Base-by-base conservation (phyloP, 2,888 invertebrate genomes). In the Lithodes maja region DNA sequence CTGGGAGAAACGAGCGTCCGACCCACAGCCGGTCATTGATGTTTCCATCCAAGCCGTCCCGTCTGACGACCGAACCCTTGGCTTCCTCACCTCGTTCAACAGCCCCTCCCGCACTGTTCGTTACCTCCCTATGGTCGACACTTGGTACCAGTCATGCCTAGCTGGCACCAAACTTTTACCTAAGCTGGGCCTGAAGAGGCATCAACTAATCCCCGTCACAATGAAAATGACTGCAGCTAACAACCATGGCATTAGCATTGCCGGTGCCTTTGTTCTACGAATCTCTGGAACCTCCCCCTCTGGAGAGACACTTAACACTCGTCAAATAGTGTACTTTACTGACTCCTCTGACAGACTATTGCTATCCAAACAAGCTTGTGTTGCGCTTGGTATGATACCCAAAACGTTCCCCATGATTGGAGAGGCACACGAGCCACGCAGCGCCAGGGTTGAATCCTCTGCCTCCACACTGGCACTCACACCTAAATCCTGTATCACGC, bases 381-480 rank as follows among this genome's bases (percentile, higher is more conserved):
- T 71, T 78, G 79, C 82, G 3, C 84, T 88, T 12, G 78, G 71
- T 5, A 84, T 85, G n/a, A 88, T 85, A 52, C 86, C 88, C 17
- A n/a, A 52, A 9, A 80, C 52, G 12, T 88, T 88, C 17, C 85
- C 85, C 7, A 88, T 80, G n/a, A 74, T 85, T 50, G 88, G 88
- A 79, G 88, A 85, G 69, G 50, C 83, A 15, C 49, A 77, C 17
- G 33, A 17, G 15, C n/a, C 61, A 5, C 3, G 7, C n/a, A 50
- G 12, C 49, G 52, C 75, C 53, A 85, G 12, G 17, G 3, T 61
- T 53, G 86, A 55, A 68, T 17, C 50, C 5, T n/a, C 7, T 15
- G 12, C 5, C 3, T 3, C 55, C 69, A 50, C 49, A 12, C n/a
- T 9, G n/a, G 17, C n/a, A 5, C n/a, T 17, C n/a, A 9, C 54